Conservation (phyloP, 2,888 invertebrate species). For the Bombylius discolor region DNA sequence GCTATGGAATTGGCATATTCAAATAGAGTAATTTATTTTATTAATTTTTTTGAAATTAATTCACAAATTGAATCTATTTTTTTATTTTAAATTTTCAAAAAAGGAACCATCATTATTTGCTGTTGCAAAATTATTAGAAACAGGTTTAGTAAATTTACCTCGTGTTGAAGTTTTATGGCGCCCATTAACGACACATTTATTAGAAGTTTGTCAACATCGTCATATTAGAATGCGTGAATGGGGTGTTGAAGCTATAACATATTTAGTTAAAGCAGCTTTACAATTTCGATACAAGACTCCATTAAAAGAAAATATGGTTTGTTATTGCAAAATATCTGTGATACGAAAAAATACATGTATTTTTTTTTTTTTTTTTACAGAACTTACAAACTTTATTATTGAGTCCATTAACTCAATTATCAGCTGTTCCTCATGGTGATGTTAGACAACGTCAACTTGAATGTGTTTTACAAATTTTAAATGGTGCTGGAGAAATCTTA, state of each 20-base stretch:
- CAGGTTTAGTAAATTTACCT: conserved; percentile 85
- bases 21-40: conserved; percentile 55
- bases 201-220: conserved; percentile 92
- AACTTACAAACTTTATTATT: conserved; percentile 76
- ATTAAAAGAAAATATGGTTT: conserved; percentile 68
- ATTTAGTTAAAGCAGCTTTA: conserved; percentile 81
- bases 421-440: conserved; percentile 80
- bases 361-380: conserved; percentile 25
- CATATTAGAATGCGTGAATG: conserved; percentile 92
- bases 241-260: conserved; percentile 95
- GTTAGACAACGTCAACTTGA: conserved; percentile 90
- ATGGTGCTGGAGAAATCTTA: conserved; percentile 83
- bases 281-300: conserved; percentile 75
- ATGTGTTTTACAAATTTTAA: conserved; percentile 83
- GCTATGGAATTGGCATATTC: conserved; percentile 95
- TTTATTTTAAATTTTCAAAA: neutral
- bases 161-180: conserved; percentile 91
- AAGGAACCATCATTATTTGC: conserved; percentile 94
- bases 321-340: conserved; percentile 12
- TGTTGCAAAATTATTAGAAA: conserved; percentile 96
- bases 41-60: conserved; percentile 17
- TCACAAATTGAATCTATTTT: neutral
- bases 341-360: too few relatives aligned
- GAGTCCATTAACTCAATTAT: conserved; percentile 83
- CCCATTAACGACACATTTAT: conserved; percentile 86